phyloP scores from a whole-genome alignment of 2,888 invertebrate species.

The Erpobdella octoculata region DNA sequence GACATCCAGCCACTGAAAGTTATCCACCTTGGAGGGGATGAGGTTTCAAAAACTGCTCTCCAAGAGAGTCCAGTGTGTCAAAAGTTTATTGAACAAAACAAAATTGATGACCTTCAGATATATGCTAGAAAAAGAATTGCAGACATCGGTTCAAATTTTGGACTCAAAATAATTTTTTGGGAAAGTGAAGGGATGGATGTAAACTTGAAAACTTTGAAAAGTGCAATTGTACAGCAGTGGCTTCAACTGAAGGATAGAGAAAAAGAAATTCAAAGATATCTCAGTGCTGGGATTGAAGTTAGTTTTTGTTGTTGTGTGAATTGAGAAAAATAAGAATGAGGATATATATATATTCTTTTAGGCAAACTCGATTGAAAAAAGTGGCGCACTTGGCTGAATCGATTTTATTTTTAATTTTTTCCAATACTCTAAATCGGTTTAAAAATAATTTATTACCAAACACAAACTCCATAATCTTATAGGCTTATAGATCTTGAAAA shows the following conservation, averaged over 20 bases:
- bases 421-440: too few species aligned
- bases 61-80: conserved; percentile 43
- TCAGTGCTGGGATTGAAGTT: background rate
- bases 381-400: too few species aligned
- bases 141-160: background rate
- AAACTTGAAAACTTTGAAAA: background rate
- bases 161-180: background rate
- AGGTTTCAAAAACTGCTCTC: conserved; percentile 44
- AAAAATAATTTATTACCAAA: too few species aligned
- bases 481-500: too few species aligned
- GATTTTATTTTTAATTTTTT: too few species aligned
- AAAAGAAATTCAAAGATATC: background rate
- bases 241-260: background rate
- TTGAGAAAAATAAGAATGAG: too few species aligned
- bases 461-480: too few species aligned
- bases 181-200: conserved; percentile 10
- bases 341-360: too few species aligned
- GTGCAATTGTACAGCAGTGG: background rate
- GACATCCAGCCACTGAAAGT: conserved; percentile 38
- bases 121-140: background rate
- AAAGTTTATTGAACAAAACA: conserved; percentile 6
- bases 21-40: conserved; percentile 48
- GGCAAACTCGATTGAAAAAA: too few species aligned
- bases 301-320: too few species aligned
- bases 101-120: too few species aligned